These are phyloP conservation scores for Hydra vulgaris DNA, from an alignment of 30 jellyfish, hydroid and myxozoan species.

Conservation along the genomic window DNA sequence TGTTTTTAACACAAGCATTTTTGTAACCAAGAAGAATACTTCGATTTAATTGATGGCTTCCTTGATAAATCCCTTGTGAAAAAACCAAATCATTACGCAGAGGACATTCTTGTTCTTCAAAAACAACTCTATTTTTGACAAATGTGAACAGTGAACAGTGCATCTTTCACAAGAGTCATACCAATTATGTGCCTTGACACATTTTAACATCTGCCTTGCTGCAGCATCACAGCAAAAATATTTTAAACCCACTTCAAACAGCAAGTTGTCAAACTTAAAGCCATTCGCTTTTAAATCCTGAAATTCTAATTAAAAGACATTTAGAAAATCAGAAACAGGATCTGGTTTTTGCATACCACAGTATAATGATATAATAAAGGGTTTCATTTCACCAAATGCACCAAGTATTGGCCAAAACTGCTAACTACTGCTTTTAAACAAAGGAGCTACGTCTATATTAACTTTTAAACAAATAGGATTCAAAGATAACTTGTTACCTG, in stretches of 20 bases:
- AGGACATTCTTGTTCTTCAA: constrained; percentile 1
- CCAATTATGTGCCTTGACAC: constrained; percentile 25
- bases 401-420: not conserved
- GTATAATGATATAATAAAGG: not conserved
- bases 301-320: not conserved
- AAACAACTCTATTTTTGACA: constrained; percentile 11
- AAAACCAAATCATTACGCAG: not conserved
- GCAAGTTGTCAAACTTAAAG: not conserved
- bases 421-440: not conserved
- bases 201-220: constrained; percentile 35
- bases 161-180: constrained; percentile 52
- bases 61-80: constrained; percentile 5
- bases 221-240: constrained; percentile 35
- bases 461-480: not conserved
- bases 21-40: constrained; percentile 14
- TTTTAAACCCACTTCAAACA: not conserved
- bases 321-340: not conserved
- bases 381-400: not conserved
- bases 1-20: constrained; percentile 21
- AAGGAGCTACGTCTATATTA: not conserved
- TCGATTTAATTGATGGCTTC: constrained; percentile 12
- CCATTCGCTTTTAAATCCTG: not conserved
- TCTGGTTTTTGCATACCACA: not conserved
- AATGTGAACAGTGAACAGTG: constrained; percentile 20
- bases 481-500: not conserved